Evolutionary conservation across 2,113 vertebrate species (phyloP), one percentile per base, ranked within the genome.

Genomic region (Chaenocephalus aceratus): DNA sequence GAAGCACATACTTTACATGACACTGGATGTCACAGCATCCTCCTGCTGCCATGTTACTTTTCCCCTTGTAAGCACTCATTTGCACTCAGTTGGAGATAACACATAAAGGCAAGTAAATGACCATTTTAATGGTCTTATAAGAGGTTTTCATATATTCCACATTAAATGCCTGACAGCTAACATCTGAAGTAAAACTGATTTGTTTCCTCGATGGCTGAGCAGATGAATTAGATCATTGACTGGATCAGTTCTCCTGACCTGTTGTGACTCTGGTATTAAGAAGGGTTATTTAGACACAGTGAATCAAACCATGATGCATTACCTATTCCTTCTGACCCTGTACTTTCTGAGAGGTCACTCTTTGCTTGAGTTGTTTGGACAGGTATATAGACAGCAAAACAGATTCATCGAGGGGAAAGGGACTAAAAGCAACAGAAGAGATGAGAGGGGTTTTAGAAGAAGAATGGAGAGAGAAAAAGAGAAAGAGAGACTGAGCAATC

Each of bases 161-260:
- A 79, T 82, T 58, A 73, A 63, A 81, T 30, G 54, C 82, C 59
- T 85, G 77, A 81, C 3, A 30, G 30, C 30, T 30, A 30, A 30
- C 30, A 30, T 30, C 30, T 30, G 30, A 30, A 30, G 30, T 30
- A 30, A 3, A 30, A 4, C 3, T 30, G 30, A 30, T 30, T 30
- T 30, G 30, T 30, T 30, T 30, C 30, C 30, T 4, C 30, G 30
- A 30, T 30, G 30, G 30, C 21, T 60, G 60, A 80, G 57, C 67
- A 77, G 83, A 88, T 77, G 90, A 82, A 90, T 84, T n/a, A 83
- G 70, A 84, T 85, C 91, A 87, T 89, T 85, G 88, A 91, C 85
- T 71, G 54, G 52, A 68, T 69, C 62, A 69, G 71, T 79, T 88
- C 73, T 68, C 23, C 53, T 72, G 52, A 59, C 80, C 64, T 74